These are phyloP conservation scores for Magallana gigas DNA, from an alignment of 1,140 invertebrate species.

Conservation along the genomic window DNA sequence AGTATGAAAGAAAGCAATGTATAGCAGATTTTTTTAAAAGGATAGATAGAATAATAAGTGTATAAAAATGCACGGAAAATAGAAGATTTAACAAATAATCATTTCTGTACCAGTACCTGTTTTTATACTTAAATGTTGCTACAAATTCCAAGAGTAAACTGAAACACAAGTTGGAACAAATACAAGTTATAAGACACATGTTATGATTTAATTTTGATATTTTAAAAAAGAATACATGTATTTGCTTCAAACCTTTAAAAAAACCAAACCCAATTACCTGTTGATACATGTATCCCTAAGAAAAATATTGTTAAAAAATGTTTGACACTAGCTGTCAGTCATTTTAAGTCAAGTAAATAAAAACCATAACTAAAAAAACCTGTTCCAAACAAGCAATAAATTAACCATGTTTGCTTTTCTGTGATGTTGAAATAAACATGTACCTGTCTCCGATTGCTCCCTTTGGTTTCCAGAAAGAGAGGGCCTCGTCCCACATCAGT, in stretches of 20 bases:
- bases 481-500: constrained; percentile 68
- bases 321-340: no score
- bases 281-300: no score
- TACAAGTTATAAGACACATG: not conserved
- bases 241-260: no score
- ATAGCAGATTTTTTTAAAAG: not conserved
- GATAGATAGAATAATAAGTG: not conserved
- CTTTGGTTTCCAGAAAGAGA: constrained; percentile 73
- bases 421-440: no score
- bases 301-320: no score
- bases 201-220: no score
- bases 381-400: no score
- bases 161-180: constrained; percentile 52
- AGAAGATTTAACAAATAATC: not conserved
- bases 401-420: no score
- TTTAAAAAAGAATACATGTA: no score
- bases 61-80: not conserved
- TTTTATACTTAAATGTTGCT: constrained; percentile 59
- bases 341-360: no score
- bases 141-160: constrained; percentile 64
- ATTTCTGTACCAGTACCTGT: constrained; percentile 52
- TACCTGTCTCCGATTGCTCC: constrained; percentile 76
- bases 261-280: no score
- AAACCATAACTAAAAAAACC: no score
- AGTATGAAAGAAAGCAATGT: not conserved